These are phyloP conservation scores for Himantopus leucocephalus DNA, from an alignment of 2,113 vertebrate genomes.

Conservation along the genomic window DNA sequence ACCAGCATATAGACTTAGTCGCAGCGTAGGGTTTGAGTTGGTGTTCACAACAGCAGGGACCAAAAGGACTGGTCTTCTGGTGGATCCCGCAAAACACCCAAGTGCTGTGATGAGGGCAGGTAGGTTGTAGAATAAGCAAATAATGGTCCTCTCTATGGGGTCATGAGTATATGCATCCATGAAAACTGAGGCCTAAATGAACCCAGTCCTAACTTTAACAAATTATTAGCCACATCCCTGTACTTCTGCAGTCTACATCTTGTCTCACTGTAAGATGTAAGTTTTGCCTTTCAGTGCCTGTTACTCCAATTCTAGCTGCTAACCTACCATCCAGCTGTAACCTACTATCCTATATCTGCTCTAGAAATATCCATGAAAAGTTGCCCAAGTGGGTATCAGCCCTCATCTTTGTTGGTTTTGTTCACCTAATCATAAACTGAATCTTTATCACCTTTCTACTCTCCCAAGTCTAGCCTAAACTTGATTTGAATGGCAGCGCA, in stretches of 20 bases:
- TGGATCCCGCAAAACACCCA: neutral
- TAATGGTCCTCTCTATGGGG: neutral
- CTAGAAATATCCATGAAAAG: neutral
- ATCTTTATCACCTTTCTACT: neutral
- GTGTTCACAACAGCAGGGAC: neutral
- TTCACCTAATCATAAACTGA: neutral
- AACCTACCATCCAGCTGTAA: neutral
- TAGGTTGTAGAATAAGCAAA: neutral
- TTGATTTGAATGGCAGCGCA: neutral
- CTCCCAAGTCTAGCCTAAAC: neutral
- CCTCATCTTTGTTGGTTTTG: neutral
- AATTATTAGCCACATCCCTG: neutral
- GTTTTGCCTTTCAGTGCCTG: neutral
- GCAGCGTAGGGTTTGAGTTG: neutral
- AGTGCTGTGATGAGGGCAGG: neutral
- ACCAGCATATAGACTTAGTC: neutral
- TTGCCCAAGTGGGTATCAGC: neutral
- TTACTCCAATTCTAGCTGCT: neutral
- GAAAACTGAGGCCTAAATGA: neutral
- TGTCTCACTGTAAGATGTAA: neutral
- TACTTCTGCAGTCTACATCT: neutral
- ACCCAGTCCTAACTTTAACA: neutral
- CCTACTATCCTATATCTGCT: accelerated
- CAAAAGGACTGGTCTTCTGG: neutral
- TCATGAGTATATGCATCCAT: neutral